Evolutionary conservation across 2,888 invertebrate species (phyloP).

Genomic region (Ryuthela nishihirai): DNA sequence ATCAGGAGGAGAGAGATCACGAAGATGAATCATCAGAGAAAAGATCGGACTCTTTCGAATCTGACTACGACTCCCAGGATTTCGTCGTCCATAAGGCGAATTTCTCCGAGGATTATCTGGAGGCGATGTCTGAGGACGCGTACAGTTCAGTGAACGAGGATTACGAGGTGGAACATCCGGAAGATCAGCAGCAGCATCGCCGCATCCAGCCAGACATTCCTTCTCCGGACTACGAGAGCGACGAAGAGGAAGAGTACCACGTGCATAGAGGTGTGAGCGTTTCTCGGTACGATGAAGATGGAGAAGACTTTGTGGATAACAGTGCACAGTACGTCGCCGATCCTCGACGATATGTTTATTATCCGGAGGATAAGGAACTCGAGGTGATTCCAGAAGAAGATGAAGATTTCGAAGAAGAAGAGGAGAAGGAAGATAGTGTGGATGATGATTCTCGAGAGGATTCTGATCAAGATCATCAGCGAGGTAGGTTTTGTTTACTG

Average conservation of each 20-base stretch:
- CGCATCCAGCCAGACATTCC: conserved; percentile 42
- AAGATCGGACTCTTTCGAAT: conserved; percentile 20
- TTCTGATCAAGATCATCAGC: too few species aligned
- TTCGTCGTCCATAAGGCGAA: conserved; percentile 35
- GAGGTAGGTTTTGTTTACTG: too few species aligned
- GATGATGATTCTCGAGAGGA: too few species aligned
- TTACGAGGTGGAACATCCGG: conserved; percentile 29
- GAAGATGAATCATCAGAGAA: conserved; percentile 15
- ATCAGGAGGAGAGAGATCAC: too few species aligned
- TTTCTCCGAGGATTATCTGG: conserved; percentile 30
- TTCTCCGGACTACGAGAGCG: conserved; percentile 42
- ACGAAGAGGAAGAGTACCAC: conserved; percentile 40
- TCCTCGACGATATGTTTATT: conserved; percentile 35
- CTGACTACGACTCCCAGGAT: conserved; percentile 30
- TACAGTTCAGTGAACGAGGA: conserved; percentile 35
- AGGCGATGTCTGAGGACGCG: conserved; percentile 33
- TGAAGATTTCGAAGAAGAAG: conserved; percentile 26
- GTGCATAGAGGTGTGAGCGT: conserved; percentile 23
- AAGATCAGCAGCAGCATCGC: conserved; percentile 4
- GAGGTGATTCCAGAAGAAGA: conserved; percentile 41
- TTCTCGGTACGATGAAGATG: conserved; percentile 8
- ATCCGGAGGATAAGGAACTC: conserved; percentile 37
- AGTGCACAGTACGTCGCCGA: conserved; percentile 29
- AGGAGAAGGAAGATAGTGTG: conserved; percentile 14
- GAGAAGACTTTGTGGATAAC: conserved; percentile 36